Evolutionary conservation across 2,113 vertebrate genomes (phyloP).

Genomic region (Pteropus alecto): DNA sequence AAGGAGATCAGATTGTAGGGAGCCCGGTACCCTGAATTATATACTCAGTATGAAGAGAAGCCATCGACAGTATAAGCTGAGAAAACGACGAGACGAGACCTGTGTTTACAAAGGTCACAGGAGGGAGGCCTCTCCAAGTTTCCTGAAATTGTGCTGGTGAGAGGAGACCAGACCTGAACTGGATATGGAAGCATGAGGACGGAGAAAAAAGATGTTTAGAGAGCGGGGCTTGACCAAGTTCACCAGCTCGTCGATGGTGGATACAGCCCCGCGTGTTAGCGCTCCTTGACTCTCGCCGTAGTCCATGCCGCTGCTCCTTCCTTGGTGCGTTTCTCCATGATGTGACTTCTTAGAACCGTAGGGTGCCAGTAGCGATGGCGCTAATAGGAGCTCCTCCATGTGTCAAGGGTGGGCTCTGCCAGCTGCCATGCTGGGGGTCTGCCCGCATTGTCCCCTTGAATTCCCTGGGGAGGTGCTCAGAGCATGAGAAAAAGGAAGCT

Average conservation of each 20-base stretch:
- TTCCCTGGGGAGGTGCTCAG: not conserved
- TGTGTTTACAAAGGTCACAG: not conserved
- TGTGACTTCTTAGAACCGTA: not conserved
- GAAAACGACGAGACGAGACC: not conserved
- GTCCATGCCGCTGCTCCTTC: not conserved
- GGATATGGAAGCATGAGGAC: not conserved
- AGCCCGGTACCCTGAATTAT: not conserved
- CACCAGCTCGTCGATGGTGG: accelerated
- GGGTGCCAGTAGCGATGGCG: not conserved
- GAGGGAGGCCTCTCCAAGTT: not conserved
- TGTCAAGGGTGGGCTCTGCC: not conserved
- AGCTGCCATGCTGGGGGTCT: accelerated
- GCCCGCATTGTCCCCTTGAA: not conserved
- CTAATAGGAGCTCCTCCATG: no score
- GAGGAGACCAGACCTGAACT: not conserved
- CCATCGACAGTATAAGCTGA: not conserved
- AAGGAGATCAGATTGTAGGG: not conserved
- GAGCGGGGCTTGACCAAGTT: not conserved
- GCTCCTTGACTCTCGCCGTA: not conserved
- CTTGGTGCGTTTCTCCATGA: not conserved
- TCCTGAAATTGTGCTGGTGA: not conserved
- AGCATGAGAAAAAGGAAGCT: not conserved
- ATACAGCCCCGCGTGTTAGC: accelerated
- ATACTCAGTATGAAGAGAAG: not conserved
- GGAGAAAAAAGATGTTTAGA: not conserved